Percentiles rank a stretch among this genome's conserved stretches.
phyloP scores from a whole-genome alignment of 2,113 vertebrate species.

The Dermatemys mawii region DNA sequence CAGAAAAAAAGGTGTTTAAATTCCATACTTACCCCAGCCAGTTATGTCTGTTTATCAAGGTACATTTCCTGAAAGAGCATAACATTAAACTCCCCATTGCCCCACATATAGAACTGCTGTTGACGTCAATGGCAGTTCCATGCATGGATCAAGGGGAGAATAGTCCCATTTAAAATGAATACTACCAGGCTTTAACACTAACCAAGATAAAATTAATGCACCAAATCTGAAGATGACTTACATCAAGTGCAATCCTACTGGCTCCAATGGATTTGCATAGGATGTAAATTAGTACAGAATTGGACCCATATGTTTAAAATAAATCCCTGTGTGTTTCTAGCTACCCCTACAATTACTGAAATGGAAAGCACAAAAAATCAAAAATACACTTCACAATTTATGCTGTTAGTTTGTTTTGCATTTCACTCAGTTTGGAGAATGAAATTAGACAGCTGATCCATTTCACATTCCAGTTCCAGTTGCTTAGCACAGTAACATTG shows the following conservation, averaged over 20 bases:
- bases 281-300: not conserved
- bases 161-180: not conserved
- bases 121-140: not conserved
- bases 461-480: not conserved
- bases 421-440: not conserved
- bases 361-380: not conserved
- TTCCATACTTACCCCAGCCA: constrained; percentile 30
- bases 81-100: not conserved
- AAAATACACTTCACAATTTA: not conserved
- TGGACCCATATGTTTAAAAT: not conserved
- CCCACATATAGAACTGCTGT: not conserved
- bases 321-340: not conserved
- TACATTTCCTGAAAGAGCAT: not conserved
- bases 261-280: not conserved
- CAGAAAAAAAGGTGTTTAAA: not conserved
- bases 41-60: constrained; percentile 5
- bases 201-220: not conserved
- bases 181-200: not conserved
- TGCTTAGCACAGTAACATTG: not conserved
- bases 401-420: not conserved
- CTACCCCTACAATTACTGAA: not conserved
- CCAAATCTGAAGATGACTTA: not conserved
- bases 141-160: not conserved
- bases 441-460: not conserved
- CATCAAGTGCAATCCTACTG: not conserved